Evolutionary conservation across 2,113 vertebrate species (phyloP), one percentile per base, ranked within the genome.

Genomic region (Channa argus): DNA sequence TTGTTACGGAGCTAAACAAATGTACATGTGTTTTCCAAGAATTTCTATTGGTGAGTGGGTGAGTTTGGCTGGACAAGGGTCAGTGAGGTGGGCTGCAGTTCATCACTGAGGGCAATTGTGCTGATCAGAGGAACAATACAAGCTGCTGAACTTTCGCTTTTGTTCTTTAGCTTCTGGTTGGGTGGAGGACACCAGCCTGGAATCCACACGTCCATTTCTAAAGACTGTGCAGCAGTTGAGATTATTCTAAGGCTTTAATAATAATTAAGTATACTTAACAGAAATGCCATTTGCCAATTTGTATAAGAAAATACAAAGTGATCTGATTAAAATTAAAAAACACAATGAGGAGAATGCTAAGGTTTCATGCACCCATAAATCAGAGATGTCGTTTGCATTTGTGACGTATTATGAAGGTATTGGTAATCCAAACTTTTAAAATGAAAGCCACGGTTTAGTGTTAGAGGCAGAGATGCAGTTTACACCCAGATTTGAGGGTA

Each of bases 41-140:
- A 45, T 77, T 79, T 84, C 74, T 60, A 72, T 74, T 34, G 67
- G 6, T 65, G 70, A 78, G 86, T 82, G 82, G 75, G 84, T 51
- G 77, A 68, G 53, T 64, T 70, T 39, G 69, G 65, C 75, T 13
- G 55, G 59, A 76, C 53, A 63, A 43, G 72, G 66, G 79, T 89
- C 82, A 89, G 24, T 68, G 83, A 86, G 80, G 74, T 90, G 85
- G 84, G 76, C 76, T 78, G 72, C 47, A 86, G 85, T 76, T 82
- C 81, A 76, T 49, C 24, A 6, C 34, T 49, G 78, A 39, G 62
- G 45, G 46, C 63, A 81, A 61, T 51, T 53, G 39, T 73, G 63
- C 64, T 71, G 74, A 71, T 85, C 60, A 84, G 51, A 74, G 76
- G 81, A 83, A 89, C 79, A 80, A 79, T 75, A 58, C 43, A 38